These are phyloP conservation scores for Eurytemora carolleeae DNA, from an alignment of 1,140 invertebrate genomes.

Conservation along the genomic window DNA sequence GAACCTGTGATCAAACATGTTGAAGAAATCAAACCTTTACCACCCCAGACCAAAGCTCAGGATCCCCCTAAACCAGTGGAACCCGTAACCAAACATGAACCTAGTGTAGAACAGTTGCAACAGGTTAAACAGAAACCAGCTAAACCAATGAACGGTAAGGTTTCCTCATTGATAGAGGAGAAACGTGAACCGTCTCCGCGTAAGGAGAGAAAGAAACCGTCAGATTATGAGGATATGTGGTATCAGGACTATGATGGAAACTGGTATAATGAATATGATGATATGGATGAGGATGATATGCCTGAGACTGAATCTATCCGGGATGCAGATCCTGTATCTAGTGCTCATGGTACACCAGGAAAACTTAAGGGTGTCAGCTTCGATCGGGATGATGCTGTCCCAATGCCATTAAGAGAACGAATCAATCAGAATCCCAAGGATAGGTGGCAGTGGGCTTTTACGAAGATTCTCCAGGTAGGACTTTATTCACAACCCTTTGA, in stretches of 20 bases:
- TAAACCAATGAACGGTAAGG: background rate
- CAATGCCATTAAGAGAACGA: background rate
- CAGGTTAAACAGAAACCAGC: background rate
- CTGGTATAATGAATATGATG: slow-evolving; percentile 14
- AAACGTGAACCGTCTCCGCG: no score
- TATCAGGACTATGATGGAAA: slow-evolving; percentile 11
- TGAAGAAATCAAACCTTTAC: no score
- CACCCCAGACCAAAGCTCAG: no score
- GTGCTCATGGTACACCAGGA: background rate
- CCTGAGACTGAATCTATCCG: no score
- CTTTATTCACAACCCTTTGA: background rate
- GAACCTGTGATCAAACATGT: no score
- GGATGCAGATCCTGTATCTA: background rate
- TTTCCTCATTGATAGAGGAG: background rate
- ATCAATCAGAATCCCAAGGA: background rate
- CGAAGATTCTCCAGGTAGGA: slow-evolving; percentile 12
- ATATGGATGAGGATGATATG: no score
- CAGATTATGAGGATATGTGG: background rate
- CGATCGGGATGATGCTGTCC: background rate
- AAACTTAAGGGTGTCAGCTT: background rate
- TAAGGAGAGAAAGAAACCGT: background rate
- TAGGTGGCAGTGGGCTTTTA: slow-evolving; percentile 15
- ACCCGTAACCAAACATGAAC: no score
- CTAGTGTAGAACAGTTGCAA: background rate
- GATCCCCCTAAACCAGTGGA: no score